phyloP scores from a whole-genome alignment of 1,140 invertebrate species.

The Sitophilus oryzae region DNA sequence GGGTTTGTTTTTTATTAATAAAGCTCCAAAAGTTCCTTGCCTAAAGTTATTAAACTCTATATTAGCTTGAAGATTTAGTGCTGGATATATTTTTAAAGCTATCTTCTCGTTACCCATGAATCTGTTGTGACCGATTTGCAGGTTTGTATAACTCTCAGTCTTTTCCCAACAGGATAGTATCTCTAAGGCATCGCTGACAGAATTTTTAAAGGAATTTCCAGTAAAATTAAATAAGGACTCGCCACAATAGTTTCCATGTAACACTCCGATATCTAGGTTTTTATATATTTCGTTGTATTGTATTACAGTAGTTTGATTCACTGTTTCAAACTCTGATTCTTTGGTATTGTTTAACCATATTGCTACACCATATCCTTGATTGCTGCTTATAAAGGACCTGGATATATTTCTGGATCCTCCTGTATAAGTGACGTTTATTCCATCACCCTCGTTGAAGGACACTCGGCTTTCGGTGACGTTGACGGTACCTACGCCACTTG shows the following conservation, averaged over 20 bases:
- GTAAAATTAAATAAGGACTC: constrained; percentile 77
- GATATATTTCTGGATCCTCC: constrained; percentile 88
- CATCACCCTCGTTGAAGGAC: constrained; percentile 86
- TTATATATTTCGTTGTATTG: constrained; percentile 80
- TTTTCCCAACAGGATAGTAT: constrained; percentile 74
- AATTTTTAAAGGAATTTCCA: constrained; percentile 76
- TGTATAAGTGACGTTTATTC: constrained; percentile 84
- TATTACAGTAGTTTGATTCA: constrained; percentile 78
- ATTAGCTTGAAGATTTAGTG: constrained; percentile 70
- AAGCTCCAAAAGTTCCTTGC: constrained; percentile 71
- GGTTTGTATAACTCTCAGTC: constrained; percentile 50
- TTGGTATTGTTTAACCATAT: constrained; percentile 85
- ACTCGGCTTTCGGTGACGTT: constrained; percentile 88
- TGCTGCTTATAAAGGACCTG: constrained; percentile 69
- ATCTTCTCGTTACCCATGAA: constrained; percentile 73
- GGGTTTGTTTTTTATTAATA: constrained; percentile 80
- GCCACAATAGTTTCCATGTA: constrained; percentile 72
- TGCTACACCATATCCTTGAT: constrained; percentile 77
- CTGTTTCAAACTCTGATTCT: constrained; percentile 68
- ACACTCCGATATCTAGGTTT: constrained; percentile 78
- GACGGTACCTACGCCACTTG: constrained; percentile 81
- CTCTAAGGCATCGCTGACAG: constrained; percentile 67
- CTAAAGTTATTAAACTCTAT: constrained; percentile 87
- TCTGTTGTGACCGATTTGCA: constrained; percentile 81
- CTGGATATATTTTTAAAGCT: constrained; percentile 74